Conservation (phyloP, 2,797 vertebrate genomes). For the Lepus oiostolus region DNA sequence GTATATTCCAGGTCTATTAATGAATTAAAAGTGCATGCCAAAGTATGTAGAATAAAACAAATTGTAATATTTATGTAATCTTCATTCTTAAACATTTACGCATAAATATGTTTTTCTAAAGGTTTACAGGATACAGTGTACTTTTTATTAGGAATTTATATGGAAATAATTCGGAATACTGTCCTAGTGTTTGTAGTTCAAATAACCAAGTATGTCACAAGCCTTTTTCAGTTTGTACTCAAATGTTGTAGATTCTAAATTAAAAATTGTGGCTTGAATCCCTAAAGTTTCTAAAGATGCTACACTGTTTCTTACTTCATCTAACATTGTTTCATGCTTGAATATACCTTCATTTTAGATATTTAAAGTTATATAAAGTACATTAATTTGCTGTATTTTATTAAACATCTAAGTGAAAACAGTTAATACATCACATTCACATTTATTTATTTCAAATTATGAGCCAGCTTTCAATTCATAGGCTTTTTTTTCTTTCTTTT, state of each 20-base stretch:
- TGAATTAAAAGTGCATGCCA: neutral
- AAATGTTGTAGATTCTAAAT: neutral
- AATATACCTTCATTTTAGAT: neutral
- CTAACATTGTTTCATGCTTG: neutral
- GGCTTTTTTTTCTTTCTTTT: neutral
- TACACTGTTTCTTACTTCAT: neutral
- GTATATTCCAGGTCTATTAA: neutral
- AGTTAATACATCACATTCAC: neutral
- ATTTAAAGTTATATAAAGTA: neutral
- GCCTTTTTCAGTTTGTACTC: neutral
- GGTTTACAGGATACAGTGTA: neutral
- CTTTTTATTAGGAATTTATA: neutral
- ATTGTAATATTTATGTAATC: neutral
- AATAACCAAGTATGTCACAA: neutral
- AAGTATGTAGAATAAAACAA: neutral
- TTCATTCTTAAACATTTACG: neutral
- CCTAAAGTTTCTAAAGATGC: neutral
- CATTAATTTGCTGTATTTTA: slow-evolving; percentile 10
- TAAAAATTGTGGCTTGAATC: neutral
- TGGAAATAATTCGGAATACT: neutral
- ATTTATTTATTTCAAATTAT: neutral
- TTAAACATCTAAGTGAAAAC: neutral
- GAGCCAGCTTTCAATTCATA: neutral
- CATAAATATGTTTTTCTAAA: neutral
- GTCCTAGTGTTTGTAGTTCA: neutral